These are phyloP conservation scores for Saccostrea cuccullata DNA, from an alignment of 1,140 invertebrate species.

Conservation along the genomic window DNA sequence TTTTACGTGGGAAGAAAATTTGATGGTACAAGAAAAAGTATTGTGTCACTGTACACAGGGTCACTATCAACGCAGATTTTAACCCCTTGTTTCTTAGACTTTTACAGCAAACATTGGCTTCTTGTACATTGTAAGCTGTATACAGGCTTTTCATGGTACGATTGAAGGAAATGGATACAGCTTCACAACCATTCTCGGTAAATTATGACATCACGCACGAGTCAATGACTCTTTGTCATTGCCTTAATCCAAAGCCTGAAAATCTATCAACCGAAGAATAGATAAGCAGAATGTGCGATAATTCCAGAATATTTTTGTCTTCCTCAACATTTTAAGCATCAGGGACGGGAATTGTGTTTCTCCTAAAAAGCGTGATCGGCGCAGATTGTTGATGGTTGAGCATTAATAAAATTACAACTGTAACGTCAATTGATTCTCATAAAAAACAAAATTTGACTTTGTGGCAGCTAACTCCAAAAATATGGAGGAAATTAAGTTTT, in stretches of 20 bases:
- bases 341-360: not conserved
- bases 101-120: no score
- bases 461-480: not conserved
- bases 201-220: not conserved
- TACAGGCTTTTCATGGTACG: no score
- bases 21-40: no score
- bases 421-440: conserved; percentile 16
- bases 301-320: not conserved
- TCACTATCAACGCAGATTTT: no score
- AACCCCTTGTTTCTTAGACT: no score
- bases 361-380: not conserved
- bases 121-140: no score
- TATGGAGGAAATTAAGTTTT: not conserved
- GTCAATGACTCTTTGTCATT: conserved; percentile 9
- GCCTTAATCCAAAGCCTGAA: not conserved
- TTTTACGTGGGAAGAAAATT: no score
- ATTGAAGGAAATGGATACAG: not conserved
- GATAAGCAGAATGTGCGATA: not conserved
- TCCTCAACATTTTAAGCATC: not conserved
- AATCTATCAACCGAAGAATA: not conserved
- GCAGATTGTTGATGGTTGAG: not conserved
- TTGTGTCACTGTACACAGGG: no score
- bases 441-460: conserved; percentile 15
- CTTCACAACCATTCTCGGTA: not conserved
- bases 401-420: not conserved